phyloP scores from a whole-genome alignment of 1,140 invertebrate species.

The Laupala kohalensis region DNA sequence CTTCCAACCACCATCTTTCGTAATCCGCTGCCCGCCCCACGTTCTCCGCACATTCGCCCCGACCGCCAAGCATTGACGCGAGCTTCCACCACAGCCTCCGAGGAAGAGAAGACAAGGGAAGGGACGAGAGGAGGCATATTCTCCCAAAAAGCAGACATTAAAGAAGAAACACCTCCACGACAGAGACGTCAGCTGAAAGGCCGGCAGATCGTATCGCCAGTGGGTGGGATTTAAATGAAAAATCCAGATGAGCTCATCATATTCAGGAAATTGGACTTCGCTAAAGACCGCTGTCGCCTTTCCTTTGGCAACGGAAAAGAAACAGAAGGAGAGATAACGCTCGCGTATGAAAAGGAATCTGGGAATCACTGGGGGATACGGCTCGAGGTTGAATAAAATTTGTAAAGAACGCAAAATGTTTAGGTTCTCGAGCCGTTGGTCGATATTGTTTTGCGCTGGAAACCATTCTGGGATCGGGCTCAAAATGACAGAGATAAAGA shows the following conservation, averaged over 20 bases:
- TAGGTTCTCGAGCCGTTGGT: neutral
- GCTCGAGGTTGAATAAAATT: neutral
- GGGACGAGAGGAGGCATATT: too few species aligned
- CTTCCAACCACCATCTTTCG: too few species aligned
- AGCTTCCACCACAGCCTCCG: neutral
- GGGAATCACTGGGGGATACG: neutral
- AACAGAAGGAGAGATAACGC: neutral
- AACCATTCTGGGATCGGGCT: too few species aligned
- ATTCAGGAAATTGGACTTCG: neutral
- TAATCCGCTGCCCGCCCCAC: too few species aligned
- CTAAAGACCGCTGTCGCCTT: neutral
- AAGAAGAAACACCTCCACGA: neutral
- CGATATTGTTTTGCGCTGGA: too few species aligned
- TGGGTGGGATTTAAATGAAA: neutral
- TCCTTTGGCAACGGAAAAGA: neutral
- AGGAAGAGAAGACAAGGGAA: too few species aligned
- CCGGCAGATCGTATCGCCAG: neutral
- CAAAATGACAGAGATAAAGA: too few species aligned
- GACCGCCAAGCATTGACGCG: neutral
- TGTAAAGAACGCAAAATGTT: neutral
- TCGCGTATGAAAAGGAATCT: neutral
- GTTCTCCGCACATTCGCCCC: too few species aligned
- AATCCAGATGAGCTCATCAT: neutral
- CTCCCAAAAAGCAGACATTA: too few species aligned
- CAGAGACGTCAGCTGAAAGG: neutral